Conservation (phyloP, 2,888 invertebrate species). For the Cerastoderma edule region DNA sequence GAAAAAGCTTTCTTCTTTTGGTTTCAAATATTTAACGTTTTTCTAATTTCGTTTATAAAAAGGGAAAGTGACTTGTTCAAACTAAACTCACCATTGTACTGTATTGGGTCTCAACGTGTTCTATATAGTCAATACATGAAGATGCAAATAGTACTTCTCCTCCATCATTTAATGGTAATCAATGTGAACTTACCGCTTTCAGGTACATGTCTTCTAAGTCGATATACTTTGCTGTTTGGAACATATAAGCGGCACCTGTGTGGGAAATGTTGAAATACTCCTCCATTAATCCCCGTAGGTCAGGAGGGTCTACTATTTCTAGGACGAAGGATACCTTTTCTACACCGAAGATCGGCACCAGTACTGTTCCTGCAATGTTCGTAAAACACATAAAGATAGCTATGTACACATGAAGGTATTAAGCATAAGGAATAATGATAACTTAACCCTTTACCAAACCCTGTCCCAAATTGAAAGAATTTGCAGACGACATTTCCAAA, state of each 20-base stretch:
- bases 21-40: neutral
- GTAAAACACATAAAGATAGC: too few relatives aligned
- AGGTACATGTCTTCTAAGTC: conserved; percentile 42
- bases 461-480: too few relatives aligned
- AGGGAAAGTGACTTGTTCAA: conserved; percentile 3
- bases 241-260: neutral
- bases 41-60: neutral
- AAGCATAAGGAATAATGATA: too few relatives aligned
- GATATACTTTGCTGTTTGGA: conserved; percentile 28
- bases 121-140: too few relatives aligned
- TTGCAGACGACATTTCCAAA: too few relatives aligned
- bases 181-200: conserved; percentile 27
- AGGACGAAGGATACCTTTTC: conserved; percentile 27
- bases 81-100: too few relatives aligned
- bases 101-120: too few relatives aligned
- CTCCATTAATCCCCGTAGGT: conserved; percentile 20
- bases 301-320: conserved; percentile 19
- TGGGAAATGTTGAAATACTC: conserved; percentile 32
- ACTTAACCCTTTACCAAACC: too few relatives aligned
- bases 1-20: too few relatives aligned
- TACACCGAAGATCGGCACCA: conserved; percentile 29
- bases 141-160: too few relatives aligned
- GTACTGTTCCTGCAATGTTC: conserved; percentile 26
- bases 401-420: too few relatives aligned
- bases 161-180: too few relatives aligned